A percentile compares a stretch with the other conserved stretches of the same genome.
These are phyloP conservation scores for Sericinus montela DNA, from an alignment of 2,888 invertebrate species.

Conservation along the genomic window DNA sequence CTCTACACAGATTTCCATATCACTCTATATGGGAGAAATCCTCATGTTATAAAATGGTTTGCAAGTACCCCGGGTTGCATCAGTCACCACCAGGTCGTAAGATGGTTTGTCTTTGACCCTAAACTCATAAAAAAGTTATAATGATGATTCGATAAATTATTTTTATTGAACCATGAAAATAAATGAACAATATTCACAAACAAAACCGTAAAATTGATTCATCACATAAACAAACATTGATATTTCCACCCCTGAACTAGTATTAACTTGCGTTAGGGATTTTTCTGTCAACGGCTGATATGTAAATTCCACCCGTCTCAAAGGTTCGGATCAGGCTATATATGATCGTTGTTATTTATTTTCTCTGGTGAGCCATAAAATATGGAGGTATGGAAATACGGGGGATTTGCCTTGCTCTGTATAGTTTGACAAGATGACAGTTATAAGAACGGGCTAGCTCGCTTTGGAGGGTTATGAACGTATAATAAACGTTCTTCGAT, in stretches of 20 bases:
- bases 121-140: too few relatives aligned
- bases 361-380: conserved; percentile 71
- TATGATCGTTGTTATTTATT: conserved; percentile 75
- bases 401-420: conserved; percentile 63
- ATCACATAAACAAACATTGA: conserved; percentile 32
- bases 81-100: too few relatives aligned
- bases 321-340: conserved; percentile 66
- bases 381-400: conserved; percentile 72
- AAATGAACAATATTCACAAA: conserved; percentile 6
- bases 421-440: conserved; percentile 76
- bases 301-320: conserved; percentile 68
- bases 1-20: too few relatives aligned
- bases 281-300: conserved; percentile 71
- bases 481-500: conserved; percentile 28
- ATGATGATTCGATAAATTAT: too few relatives aligned
- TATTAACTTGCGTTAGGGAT: conserved; percentile 59
- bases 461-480: conserved; percentile 35
- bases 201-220: conserved; percentile 11
- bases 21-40: too few relatives aligned
- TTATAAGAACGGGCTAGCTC: conserved; percentile 48
- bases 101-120: too few relatives aligned
- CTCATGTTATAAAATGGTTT: too few relatives aligned
- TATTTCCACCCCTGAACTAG: conserved; percentile 44
- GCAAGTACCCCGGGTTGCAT: too few relatives aligned
- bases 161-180: background rate